Percentiles rank a stretch among this genome's conserved stretches.
These are phyloP conservation scores for Pterophyllum scalare DNA, from an alignment of 2,113 vertebrate genomes.

Conservation along the genomic window DNA sequence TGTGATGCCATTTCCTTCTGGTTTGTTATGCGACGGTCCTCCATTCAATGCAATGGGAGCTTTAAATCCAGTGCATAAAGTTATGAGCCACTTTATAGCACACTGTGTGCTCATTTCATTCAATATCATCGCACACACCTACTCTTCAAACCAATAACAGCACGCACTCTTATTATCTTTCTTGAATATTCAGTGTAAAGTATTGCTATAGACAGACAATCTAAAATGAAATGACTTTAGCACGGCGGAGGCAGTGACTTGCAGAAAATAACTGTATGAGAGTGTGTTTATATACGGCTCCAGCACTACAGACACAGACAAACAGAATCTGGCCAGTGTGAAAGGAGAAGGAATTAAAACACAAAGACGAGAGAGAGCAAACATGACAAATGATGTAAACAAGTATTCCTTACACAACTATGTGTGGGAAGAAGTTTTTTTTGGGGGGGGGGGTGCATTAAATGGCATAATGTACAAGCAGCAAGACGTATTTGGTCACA, in stretches of 20 bases:
- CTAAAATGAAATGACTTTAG: conserved; percentile 34
- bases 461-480: conserved; percentile 33
- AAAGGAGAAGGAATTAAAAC: conserved; percentile 46
- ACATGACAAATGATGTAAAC: conserved; percentile 63
- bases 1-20: conserved; percentile 24
- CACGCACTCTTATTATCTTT: conserved; percentile 21
- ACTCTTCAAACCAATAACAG: conserved; percentile 40
- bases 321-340: conserved; percentile 56
- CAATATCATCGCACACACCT: conserved; percentile 47
- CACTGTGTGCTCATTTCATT: conserved; percentile 45
- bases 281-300: conserved; percentile 3
- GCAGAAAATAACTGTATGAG: conserved; percentile 10
- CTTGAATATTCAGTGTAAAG: conserved; percentile 41
- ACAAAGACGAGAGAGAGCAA: conserved; percentile 38
- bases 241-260: conserved; percentile 30
- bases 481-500: conserved; percentile 63
- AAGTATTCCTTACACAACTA: conserved; percentile 51
- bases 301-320: conserved; percentile 17
- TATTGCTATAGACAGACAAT: conserved; percentile 51
- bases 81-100: conserved; percentile 66
- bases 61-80: conserved; percentile 64
- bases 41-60: conserved; percentile 49
- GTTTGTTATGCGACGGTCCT: conserved; percentile 18
- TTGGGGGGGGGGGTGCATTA: neutral
- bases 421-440: conserved; percentile 6